Percentiles rank a stretch among this genome's conserved stretches.
Evolutionary conservation across 2,797 vertebrate genomes (phyloP).

Genomic region (Clamator glandarius): DNA sequence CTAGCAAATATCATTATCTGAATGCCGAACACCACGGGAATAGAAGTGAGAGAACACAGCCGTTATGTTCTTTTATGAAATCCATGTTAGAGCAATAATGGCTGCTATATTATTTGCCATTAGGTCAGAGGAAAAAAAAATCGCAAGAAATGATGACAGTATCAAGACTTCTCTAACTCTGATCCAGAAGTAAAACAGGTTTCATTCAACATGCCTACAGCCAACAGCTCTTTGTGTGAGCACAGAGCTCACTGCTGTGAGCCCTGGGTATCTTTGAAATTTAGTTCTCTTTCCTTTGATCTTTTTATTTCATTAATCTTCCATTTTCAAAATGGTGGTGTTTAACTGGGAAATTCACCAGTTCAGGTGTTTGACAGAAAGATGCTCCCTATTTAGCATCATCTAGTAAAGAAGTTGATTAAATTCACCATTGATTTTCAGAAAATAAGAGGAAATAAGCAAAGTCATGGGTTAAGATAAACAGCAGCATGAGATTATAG

Average conservation of each 20-base stretch:
- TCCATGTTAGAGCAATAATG: background rate
- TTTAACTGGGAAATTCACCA: background rate
- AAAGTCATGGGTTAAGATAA: conserved; percentile 31
- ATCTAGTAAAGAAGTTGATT: background rate
- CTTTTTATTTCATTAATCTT: background rate
- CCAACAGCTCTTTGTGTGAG: background rate
- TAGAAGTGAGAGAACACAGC: background rate
- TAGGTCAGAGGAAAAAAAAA: background rate
- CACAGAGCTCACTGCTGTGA: background rate
- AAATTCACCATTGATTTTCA: conserved; percentile 29
- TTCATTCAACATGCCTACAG: background rate
- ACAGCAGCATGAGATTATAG: conserved; percentile 31
- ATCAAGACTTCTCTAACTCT: background rate
- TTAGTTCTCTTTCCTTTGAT: background rate
- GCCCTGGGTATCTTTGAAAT: conserved; percentile 9
- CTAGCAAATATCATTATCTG: background rate
- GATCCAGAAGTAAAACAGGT: background rate
- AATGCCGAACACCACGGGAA: background rate
- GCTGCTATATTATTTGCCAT: background rate
- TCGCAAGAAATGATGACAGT: background rate
- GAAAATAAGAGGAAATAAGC: conserved; percentile 13
- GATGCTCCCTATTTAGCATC: background rate
- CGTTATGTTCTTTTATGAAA: background rate
- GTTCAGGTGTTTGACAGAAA: background rate
- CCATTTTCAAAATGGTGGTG: background rate